phyloP scores from a whole-genome alignment of 2,113 vertebrate species.

The Indri indri region DNA sequence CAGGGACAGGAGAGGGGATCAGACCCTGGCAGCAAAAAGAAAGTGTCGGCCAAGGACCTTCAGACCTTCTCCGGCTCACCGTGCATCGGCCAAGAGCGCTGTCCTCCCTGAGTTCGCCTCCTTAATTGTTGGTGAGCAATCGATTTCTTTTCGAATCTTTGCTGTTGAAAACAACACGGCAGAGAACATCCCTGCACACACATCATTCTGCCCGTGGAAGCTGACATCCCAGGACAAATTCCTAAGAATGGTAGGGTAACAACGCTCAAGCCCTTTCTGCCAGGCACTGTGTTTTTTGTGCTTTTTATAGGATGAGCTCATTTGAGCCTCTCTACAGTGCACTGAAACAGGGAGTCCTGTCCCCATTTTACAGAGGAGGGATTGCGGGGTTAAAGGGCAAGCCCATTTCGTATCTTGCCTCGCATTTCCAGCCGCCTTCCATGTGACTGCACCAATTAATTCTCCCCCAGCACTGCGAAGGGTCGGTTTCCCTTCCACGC shows the following conservation, averaged over 20 bases:
- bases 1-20: background rate
- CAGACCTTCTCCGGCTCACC: background rate
- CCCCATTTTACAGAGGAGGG: conserved; percentile 21
- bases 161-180: background rate
- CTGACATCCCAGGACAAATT: background rate
- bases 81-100: background rate
- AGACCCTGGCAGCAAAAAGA: background rate
- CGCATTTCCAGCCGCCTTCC: background rate
- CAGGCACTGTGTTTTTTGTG: background rate
- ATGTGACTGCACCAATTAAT: background rate
- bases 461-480: background rate
- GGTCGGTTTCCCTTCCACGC: background rate
- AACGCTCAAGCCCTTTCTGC: background rate
- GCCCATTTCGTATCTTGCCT: background rate
- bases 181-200: background rate
- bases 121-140: background rate
- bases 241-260: background rate
- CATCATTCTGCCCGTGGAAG: background rate
- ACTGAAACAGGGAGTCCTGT: background rate
- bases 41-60: background rate
- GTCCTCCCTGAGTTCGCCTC: background rate
- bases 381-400: background rate
- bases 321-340: background rate
- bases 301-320: background rate
- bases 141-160: background rate